phyloP scores from a whole-genome alignment of 2,797 vertebrate genomes.

The Sphenodon punctatus region DNA sequence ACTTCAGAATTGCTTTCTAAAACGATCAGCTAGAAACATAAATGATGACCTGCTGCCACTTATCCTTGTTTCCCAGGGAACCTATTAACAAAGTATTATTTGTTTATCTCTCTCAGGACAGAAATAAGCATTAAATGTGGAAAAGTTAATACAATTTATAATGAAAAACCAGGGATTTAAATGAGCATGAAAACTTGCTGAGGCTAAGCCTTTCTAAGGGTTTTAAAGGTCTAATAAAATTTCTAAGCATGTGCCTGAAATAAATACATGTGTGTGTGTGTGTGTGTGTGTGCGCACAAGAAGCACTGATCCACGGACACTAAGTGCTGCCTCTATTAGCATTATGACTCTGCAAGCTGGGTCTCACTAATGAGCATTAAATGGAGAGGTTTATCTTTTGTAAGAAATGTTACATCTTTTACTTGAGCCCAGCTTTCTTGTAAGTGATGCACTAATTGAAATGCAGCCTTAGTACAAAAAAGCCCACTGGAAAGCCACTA shows the following conservation, averaged over 20 bases:
- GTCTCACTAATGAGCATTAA: slow-evolving; percentile 60
- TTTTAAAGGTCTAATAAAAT: slow-evolving; percentile 62
- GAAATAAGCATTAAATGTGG: slow-evolving; percentile 57
- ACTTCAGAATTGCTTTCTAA: slow-evolving; percentile 32
- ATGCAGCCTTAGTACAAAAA: slow-evolving; percentile 12
- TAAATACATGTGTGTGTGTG: no score
- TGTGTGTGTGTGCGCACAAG: no score
- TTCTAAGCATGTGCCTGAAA: slow-evolving; percentile 47
- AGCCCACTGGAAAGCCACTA: no score
- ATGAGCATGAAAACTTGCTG: slow-evolving; percentile 56
- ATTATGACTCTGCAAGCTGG: slow-evolving; percentile 41
- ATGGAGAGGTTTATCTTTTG: slow-evolving; percentile 46
- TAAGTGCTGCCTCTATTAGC: slow-evolving; percentile 57
- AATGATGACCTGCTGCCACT: background rate
- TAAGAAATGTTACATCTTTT: background rate
- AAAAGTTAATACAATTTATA: slow-evolving; percentile 45
- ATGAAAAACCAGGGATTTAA: slow-evolving; percentile 59
- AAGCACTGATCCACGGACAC: slow-evolving; percentile 60
- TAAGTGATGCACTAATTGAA: slow-evolving; percentile 24
- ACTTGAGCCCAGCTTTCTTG: background rate
- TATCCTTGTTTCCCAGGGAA: slow-evolving; percentile 48
- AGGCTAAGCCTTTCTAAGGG: slow-evolving; percentile 55
- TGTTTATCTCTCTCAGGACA: slow-evolving; percentile 61
- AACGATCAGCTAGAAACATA: background rate
- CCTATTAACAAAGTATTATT: slow-evolving; percentile 38